Evolutionary conservation across 1,140 invertebrate genomes (phyloP).

Genomic region (Tetranychus urticae): DNA sequence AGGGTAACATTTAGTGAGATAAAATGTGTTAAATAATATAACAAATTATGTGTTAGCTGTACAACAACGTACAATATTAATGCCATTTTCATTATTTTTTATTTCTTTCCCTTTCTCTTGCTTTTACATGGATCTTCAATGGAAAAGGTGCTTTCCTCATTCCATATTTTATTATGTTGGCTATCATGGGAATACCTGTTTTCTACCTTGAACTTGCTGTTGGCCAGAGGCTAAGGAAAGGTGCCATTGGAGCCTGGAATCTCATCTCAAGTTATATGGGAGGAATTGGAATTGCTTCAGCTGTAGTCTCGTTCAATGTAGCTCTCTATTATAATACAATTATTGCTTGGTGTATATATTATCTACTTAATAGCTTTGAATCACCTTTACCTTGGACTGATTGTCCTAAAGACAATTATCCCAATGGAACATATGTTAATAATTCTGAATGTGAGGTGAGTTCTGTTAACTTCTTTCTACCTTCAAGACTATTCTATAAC

Average conservation of each 20-base stretch:
- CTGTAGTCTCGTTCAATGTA: constrained; percentile 29
- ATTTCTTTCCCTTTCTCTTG: neutral
- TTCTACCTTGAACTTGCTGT: constrained; percentile 34
- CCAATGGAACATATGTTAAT: constrained; percentile 46
- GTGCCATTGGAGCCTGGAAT: constrained; percentile 23
- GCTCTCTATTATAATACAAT: constrained; percentile 31
- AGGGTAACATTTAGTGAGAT: too few species aligned
- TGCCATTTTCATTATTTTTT: neutral
- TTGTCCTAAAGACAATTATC: constrained; percentile 53
- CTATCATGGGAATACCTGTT: constrained; percentile 29
- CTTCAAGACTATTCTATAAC: neutral
- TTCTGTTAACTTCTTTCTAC: constrained; percentile 7
- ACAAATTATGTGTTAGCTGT: too few species aligned
- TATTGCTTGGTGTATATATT: constrained; percentile 28
- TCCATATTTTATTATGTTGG: constrained; percentile 29
- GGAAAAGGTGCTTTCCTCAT: constrained; percentile 30
- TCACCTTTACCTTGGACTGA: constrained; percentile 61
- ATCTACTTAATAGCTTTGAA: constrained; percentile 23
- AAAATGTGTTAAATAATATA: too few species aligned
- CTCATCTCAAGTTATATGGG: constrained; percentile 23
- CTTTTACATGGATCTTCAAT: neutral
- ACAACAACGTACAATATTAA: too few species aligned
- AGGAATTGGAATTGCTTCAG: constrained; percentile 30
- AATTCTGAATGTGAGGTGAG: constrained; percentile 62
- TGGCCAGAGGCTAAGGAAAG: constrained; percentile 21